Percentiles rank a stretch among this genome's conserved stretches.
Evolutionary conservation across 2,113 vertebrate genomes (phyloP).

Genomic region (Sus scrofa): T2T-Sscrofa CM000822.6:28021001-28021500

Average conservation of each 20-base stretch:
- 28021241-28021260: too few species aligned
- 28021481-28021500: neutral
- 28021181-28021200: too few species aligned
- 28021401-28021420: neutral
- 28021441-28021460: neutral
- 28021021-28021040: neutral
- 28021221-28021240: too few species aligned
- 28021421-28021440: neutral
- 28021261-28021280: too few species aligned
- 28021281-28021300: too few species aligned
- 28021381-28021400: neutral
- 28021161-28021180: neutral
- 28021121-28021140: neutral
- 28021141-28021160: neutral
- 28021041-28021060: slow-evolving; percentile 32
- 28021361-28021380: rapidly evolving
- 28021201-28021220: too few species aligned
- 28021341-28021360: neutral
- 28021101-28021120: neutral
- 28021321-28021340: neutral
- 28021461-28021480: neutral
- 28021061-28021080: neutral
- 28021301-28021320: neutral
- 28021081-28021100: neutral
- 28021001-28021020: slow-evolving; percentile 39